phyloP scores from a whole-genome alignment of 2,888 invertebrate genomes.

The Agonopterix heracliana region DNA sequence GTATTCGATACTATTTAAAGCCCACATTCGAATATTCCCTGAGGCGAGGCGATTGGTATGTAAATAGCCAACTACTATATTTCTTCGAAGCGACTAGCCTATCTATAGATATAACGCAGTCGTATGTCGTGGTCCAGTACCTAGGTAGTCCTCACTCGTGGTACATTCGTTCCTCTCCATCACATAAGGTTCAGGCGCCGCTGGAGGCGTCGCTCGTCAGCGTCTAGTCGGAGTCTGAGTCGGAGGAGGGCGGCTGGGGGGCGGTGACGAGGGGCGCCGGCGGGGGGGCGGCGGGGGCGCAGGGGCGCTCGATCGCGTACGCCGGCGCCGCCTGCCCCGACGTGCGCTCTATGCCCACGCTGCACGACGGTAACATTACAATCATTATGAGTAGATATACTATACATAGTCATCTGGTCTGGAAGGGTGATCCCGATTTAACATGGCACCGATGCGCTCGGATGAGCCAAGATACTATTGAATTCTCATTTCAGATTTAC shows the following conservation, averaged over 20 bases:
- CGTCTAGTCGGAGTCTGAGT: slow-evolving; percentile 60
- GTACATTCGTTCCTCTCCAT: too few relatives aligned
- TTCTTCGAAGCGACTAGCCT: too few relatives aligned
- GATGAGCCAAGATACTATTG: too few relatives aligned
- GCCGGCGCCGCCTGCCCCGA: slow-evolving; percentile 54
- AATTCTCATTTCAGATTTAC: too few relatives aligned
- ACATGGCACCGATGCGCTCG: too few relatives aligned
- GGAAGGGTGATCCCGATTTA: not conserved
- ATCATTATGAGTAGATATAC: not conserved
- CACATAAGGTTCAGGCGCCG: not conserved
- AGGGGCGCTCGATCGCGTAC: slow-evolving; percentile 40
- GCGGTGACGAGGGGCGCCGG: slow-evolving; percentile 24
- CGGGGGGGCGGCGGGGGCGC: slow-evolving; percentile 20
- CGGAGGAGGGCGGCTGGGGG: slow-evolving; percentile 53
- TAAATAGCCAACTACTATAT: too few relatives aligned
- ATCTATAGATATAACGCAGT: too few relatives aligned
- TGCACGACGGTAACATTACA: slow-evolving; percentile 19
- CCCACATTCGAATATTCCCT: too few relatives aligned
- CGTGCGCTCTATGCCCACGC: slow-evolving; percentile 92
- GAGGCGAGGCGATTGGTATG: too few relatives aligned
- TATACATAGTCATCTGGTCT: not conserved
- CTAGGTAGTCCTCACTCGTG: too few relatives aligned
- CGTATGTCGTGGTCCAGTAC: too few relatives aligned
- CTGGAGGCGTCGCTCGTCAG: not conserved
- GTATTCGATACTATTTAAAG: too few relatives aligned